These are phyloP conservation scores for Drosophila heteroneura DNA, from an alignment of 2,888 invertebrate genomes.

Conservation along the genomic window DNA sequence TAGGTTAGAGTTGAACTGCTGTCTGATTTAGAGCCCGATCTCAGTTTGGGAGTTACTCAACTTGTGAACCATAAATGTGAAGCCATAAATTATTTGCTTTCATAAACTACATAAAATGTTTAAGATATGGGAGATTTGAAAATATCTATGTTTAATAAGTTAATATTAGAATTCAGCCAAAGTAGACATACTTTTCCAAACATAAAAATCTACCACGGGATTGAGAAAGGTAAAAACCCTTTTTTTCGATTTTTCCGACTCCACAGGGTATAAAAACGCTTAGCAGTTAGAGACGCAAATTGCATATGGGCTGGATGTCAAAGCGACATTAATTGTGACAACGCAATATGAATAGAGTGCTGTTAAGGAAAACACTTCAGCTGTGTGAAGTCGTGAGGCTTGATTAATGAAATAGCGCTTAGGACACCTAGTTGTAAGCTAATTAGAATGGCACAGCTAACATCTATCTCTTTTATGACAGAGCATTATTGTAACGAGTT, in stretches of 20 bases:
- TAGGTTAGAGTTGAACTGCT: not conserved
- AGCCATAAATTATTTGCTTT: not conserved
- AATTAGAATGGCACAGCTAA: slow-evolving; percentile 8
- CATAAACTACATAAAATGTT: not conserved
- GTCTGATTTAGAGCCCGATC: not conserved
- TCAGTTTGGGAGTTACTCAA: not conserved
- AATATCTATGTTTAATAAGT: not conserved
- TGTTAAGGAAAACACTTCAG: not conserved
- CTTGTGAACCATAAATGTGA: not conserved
- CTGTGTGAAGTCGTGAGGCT: not conserved
- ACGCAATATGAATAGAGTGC: slow-evolving; percentile 1
- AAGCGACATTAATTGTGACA: slow-evolving; percentile 4
- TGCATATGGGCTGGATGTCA: slow-evolving; percentile 9
- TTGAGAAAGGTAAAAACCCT: not conserved
- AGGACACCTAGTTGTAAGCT: slow-evolving; percentile 1
- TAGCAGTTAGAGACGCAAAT: not conserved
- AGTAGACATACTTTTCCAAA: not conserved
- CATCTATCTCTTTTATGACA: slow-evolving; percentile 17
- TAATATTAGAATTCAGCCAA: not conserved
- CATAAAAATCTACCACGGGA: not conserved
- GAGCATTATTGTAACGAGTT: not conserved
- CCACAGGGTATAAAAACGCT: not conserved
- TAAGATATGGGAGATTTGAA: not conserved
- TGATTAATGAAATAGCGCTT: slow-evolving; percentile 18
- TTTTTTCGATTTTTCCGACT: not conserved